These are phyloP conservation scores for Odontesthes bonariensis DNA, from an alignment of 2,113 vertebrate genomes.

Conservation along the genomic window DNA sequence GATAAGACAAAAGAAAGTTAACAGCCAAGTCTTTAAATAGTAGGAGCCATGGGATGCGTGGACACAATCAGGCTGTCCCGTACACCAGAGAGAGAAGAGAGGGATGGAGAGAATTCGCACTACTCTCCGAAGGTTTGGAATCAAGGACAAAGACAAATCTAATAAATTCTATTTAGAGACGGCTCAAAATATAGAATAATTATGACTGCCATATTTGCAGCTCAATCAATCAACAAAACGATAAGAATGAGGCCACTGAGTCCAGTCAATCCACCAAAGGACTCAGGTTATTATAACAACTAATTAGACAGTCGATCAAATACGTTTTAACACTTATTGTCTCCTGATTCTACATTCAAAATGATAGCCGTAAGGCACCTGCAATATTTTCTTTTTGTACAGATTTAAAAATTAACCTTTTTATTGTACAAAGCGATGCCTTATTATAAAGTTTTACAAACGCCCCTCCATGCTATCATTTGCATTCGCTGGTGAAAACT, in stretches of 20 bases:
- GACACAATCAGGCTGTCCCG: constrained; percentile 82
- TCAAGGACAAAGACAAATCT: constrained; percentile 83
- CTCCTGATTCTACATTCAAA: constrained; percentile 39
- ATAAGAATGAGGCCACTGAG: constrained; percentile 76
- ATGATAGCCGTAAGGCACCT: constrained; percentile 29
- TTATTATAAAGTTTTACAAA: constrained; percentile 21
- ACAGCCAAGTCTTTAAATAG: constrained; percentile 79
- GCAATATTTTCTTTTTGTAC: constrained; percentile 15
- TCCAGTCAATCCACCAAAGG: constrained; percentile 72
- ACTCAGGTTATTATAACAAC: constrained; percentile 74
- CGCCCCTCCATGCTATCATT: constrained; percentile 2
- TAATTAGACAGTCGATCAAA: constrained; percentile 71
- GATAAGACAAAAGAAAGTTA: constrained; percentile 73
- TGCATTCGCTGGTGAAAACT: not conserved
- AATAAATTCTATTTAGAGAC: constrained; percentile 83
- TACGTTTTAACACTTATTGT: constrained; percentile 57
- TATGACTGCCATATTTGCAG: constrained; percentile 79
- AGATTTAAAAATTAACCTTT: constrained; percentile 31
- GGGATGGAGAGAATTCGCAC: constrained; percentile 66
- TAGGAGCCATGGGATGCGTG: constrained; percentile 74
- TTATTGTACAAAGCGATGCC: not conserved
- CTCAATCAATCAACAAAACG: constrained; percentile 81
- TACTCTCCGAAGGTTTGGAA: constrained; percentile 79
- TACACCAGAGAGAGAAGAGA: constrained; percentile 68
- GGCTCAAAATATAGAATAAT: constrained; percentile 82